Percentiles rank a stretch among this genome's conserved stretches.
phyloP scores from a whole-genome alignment of 1,140 invertebrate genomes.

The Capitella teleta region DNA sequence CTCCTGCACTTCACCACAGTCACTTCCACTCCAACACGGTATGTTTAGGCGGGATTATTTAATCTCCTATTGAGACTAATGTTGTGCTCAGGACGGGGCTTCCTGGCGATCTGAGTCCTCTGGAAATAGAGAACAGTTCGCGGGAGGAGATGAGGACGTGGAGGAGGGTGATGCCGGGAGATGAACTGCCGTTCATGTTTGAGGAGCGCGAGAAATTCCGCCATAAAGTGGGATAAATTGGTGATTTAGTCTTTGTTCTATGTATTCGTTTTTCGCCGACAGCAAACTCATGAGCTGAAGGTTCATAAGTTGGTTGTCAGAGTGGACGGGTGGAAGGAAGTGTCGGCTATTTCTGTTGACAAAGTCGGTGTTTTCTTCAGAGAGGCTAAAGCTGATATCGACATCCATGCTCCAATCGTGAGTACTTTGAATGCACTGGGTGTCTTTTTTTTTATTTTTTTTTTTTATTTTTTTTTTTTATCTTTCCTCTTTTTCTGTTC shows the following conservation, averaged over 20 bases:
- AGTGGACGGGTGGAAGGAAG: constrained; percentile 78
- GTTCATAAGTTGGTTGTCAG: constrained; percentile 77
- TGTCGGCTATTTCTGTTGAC: constrained; percentile 83
- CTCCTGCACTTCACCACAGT: constrained; percentile 70
- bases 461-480: too few species aligned
- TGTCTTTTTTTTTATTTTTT: too few species aligned
- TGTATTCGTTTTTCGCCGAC: constrained; percentile 16
- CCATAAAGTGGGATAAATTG: constrained; percentile 31
- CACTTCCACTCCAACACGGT: constrained; percentile 32
- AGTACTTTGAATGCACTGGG: too few species aligned
- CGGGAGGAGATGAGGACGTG: constrained; percentile 15
- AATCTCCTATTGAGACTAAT: neutral
- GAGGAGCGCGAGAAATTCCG: constrained; percentile 56
- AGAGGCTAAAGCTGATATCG: constrained; percentile 47
- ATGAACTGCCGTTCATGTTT: constrained; percentile 35
- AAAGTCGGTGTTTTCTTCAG: constrained; percentile 89
- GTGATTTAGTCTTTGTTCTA: neutral
- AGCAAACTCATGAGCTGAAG: constrained; percentile 65
- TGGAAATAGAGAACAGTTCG: neutral
- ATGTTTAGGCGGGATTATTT: constrained; percentile 2
- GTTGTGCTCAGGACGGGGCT: too few species aligned
- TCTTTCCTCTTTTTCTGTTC: too few species aligned
- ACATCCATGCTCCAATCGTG: too few species aligned
- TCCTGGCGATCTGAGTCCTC: neutral
- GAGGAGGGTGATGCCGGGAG: constrained; percentile 29